A percentile compares a stretch with the other conserved stretches of the same genome.
Evolutionary conservation across 30 jellyfish, hydroid and myxozoan genomes (phyloP).

Genomic region (Mastigias papua): DNA sequence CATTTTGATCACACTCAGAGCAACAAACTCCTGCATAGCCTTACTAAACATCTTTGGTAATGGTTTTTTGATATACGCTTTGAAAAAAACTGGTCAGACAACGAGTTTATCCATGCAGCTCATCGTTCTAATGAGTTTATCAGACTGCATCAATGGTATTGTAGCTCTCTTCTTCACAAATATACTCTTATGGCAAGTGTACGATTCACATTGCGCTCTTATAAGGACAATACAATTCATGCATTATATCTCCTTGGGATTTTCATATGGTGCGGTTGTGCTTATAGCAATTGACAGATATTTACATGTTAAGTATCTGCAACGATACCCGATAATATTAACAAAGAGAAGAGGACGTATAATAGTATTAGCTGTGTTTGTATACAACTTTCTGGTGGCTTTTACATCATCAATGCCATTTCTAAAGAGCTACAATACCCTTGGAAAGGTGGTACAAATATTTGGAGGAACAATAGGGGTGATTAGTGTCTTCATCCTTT

Average conservation of each 20-base stretch:
- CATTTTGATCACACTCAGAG: no score
- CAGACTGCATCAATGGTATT: constrained; percentile 13
- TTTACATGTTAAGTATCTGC: constrained; percentile 27
- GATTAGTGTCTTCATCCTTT: background rate
- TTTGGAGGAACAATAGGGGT: background rate
- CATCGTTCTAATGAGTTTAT: constrained; percentile 17
- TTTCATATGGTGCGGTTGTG: background rate
- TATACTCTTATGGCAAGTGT: background rate
- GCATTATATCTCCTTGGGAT: background rate
- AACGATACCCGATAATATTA: constrained; percentile 11
- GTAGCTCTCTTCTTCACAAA: constrained; percentile 1
- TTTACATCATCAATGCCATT: background rate
- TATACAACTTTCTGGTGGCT: background rate
- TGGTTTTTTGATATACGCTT: constrained; percentile 16
- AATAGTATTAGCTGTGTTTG: background rate
- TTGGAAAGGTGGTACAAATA: background rate
- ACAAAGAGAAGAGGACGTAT: background rate
- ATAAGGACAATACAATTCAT: background rate
- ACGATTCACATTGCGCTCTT: background rate
- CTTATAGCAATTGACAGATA: constrained; percentile 34
- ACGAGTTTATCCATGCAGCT: constrained; percentile 3
- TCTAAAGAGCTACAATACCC: background rate
- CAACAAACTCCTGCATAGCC: background rate
- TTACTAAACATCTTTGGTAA: constrained; percentile 14
- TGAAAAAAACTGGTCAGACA: constrained; percentile 29